A percentile compares a stretch with the other conserved stretches of the same genome.
These are phyloP conservation scores for Portevinia maculata DNA, from an alignment of 2,888 invertebrate species.

Conservation along the genomic window DNA sequence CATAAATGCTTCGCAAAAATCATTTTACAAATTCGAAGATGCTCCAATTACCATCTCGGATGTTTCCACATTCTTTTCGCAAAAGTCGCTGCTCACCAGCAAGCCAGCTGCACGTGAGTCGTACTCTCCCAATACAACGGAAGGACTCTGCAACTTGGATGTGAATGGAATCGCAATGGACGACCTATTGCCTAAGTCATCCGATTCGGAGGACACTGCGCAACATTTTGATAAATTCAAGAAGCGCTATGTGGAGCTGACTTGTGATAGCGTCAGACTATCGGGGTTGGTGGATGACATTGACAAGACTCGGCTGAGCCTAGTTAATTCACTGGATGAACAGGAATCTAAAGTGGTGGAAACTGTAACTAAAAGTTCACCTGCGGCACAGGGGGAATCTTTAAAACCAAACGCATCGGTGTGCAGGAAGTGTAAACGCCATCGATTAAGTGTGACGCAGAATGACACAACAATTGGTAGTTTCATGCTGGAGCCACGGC, in stretches of 20 bases:
- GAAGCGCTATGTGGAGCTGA: conserved; percentile 57
- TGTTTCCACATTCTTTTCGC: conserved; percentile 60
- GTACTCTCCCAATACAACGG: conserved; percentile 42
- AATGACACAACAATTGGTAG: conserved; percentile 62
- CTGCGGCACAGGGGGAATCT: neutral
- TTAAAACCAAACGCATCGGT: conserved; percentile 36
- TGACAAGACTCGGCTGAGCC: conserved; percentile 61
- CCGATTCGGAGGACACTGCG: conserved; percentile 48
- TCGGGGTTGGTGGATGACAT: conserved; percentile 18
- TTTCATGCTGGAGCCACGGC: conserved; percentile 50
- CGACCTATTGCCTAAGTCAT: conserved; percentile 23
- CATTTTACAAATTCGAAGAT: conserved; percentile 45
- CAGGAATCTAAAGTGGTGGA: conserved; percentile 45
- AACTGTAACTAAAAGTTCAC: neutral
- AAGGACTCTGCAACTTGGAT: conserved; percentile 39
- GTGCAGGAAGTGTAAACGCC: conserved; percentile 55
- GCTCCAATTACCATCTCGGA: conserved; percentile 61
- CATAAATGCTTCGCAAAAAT: conserved; percentile 37
- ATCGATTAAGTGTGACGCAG: conserved; percentile 34
- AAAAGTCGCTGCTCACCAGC: neutral
- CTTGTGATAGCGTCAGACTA: conserved; percentile 41
- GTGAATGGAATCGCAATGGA: conserved; percentile 20
- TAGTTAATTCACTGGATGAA: conserved; percentile 62
- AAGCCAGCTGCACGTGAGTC: neutral
- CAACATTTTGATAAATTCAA: conserved; percentile 55